phyloP scores from a whole-genome alignment of 1,140 invertebrate genomes.

The Panulirus ornatus region DNA sequence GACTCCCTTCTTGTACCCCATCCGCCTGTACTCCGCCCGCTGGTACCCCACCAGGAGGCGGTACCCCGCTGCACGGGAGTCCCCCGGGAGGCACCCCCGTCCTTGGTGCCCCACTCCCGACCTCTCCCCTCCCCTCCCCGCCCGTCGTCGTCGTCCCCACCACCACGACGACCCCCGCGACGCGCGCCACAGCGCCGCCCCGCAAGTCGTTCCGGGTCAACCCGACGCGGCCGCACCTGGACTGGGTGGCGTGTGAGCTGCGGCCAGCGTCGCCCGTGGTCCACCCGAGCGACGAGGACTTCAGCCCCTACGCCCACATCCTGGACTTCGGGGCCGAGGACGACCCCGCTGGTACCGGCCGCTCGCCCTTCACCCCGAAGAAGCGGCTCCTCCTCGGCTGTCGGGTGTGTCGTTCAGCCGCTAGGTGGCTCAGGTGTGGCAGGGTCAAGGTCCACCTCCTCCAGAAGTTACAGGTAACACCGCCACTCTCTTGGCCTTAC shows the following conservation, averaged over 20 bases:
- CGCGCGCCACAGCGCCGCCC: neutral
- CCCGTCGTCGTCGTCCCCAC: no score
- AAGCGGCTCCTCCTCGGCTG: conserved; percentile 45
- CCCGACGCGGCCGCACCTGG: conserved; percentile 17
- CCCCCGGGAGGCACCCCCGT: conserved; percentile 18
- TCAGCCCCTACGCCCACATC: conserved; percentile 42
- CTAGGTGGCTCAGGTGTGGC: conserved; percentile 49
- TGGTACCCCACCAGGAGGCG: neutral
- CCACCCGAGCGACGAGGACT: conserved; percentile 5
- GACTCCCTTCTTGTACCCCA: conserved; percentile 39
- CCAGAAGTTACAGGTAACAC: conserved; percentile 48
- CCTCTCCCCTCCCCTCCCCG: conserved; percentile 8
- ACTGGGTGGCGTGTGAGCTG: conserved; percentile 31
- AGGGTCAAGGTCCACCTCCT: conserved; percentile 48
- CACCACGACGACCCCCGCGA: neutral
- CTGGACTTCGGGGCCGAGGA: conserved; percentile 40
- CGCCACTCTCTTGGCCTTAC: no score
- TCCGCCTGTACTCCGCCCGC: conserved; percentile 11
- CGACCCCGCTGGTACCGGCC: neutral
- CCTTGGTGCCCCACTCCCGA: conserved; percentile 16
- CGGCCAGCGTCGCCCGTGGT: conserved; percentile 15
- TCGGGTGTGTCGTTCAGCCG: conserved; percentile 50
- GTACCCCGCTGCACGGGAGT: conserved; percentile 22
- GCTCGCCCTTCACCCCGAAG: conserved; percentile 32
- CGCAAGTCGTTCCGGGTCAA: conserved; percentile 17